Conservation (phyloP, 2,888 invertebrate species). For the Sarcophaga variegata region DNA sequence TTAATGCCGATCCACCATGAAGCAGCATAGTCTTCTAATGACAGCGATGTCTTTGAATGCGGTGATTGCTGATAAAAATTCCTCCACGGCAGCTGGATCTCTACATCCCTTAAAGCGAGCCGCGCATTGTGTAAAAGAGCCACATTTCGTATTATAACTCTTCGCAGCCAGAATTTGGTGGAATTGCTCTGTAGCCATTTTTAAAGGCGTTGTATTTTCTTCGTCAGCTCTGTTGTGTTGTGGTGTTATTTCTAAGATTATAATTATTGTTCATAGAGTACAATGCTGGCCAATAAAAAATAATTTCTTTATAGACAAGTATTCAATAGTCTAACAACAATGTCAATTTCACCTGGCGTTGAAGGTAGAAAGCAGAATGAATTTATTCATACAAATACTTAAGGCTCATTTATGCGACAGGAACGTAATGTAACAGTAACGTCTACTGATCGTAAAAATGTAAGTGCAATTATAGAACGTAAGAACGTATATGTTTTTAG, state of each 20-base stretch:
- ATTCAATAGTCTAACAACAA: no score
- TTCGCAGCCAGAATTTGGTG: conserved; percentile 42
- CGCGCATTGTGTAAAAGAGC: conserved; percentile 56
- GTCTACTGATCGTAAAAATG: no score
- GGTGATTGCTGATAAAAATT: conserved; percentile 56
- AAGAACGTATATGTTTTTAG: no score
- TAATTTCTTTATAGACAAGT: no score
- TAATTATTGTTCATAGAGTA: neutral
- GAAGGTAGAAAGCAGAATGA: no score
- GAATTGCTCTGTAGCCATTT: conserved; percentile 42
- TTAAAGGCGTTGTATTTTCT: conserved; percentile 1
- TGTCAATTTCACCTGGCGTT: no score
- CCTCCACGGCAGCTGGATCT: conserved; percentile 54
- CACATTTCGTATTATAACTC: conserved; percentile 2
- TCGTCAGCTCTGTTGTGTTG: conserved; percentile 2
- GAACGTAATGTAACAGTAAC: no score
- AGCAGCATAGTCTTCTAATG: conserved; percentile 64
- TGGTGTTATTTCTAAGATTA: conserved; percentile 4
- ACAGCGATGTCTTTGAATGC: conserved; percentile 63
- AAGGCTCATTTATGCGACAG: no score
- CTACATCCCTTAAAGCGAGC: conserved; percentile 46
- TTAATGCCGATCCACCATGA: conserved; percentile 70
- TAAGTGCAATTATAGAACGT: no score
- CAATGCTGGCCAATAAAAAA: neutral
- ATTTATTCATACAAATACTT: no score